Base-by-base conservation (phyloP, 2,888 invertebrate species). In the Clusia tigrina region DNA sequence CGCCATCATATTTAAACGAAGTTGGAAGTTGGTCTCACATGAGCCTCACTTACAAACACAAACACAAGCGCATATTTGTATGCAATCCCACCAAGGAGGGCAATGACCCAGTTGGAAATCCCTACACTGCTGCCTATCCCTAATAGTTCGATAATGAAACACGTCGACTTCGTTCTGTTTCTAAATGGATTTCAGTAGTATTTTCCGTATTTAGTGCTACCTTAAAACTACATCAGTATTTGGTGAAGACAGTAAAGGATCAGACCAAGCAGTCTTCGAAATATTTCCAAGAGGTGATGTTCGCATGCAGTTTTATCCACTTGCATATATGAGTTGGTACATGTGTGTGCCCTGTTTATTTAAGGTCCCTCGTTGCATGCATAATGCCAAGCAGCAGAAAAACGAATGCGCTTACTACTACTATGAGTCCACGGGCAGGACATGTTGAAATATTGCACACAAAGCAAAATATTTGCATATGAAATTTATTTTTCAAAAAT, bases 401-500 rank as follows among this genome's bases (percentile, higher is more conserved):
- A 12, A 32, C 32, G 32, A 32, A 32, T 12, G 10, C 18, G 26
- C 6, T 20, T 18, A 18, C 37, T 26, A 17, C 32, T 15, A 17
- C 38, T n/a, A 55, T 12, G 20, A 48, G 17, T 26, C 20, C 10
- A n/a, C 37, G 23, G 12, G 53, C 42, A 24, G 57, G 37, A 56
- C 57, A 61, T 63, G 62, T 62, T 67, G 63, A 66, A 67, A 69
- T 3, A 18, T 22, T 15, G 54, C 54, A 54, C 56, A 57, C 55
- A 26, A 10, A 67, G 67, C 65, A 66, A 76, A 78, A 78, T 74
- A 80, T 80, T 81, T 81, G 76, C 82, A 81, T 80, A 77, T 73
- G 71, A 73, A 77, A 81, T 80, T 78, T 81, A 81, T 80, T 78
- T 79, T 77, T 77, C 80, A 73, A 71, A 78, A 80, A 80, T 81